Evolutionary conservation across 1,140 invertebrate genomes (phyloP).

Genomic region (Pissodes strobi): DNA sequence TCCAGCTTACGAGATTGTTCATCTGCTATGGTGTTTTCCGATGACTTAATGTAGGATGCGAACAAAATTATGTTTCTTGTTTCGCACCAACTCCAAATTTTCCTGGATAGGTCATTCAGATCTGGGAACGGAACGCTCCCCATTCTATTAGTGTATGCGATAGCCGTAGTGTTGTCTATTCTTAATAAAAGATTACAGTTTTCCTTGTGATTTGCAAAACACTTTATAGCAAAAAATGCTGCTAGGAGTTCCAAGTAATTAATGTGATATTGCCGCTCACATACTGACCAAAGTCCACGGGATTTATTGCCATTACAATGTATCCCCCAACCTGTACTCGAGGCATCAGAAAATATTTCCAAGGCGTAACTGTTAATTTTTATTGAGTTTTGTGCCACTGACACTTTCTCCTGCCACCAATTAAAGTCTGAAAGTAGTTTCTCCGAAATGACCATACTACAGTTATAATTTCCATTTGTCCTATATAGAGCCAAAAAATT

Average conservation of each 20-base stretch:
- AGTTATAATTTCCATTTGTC: not conserved
- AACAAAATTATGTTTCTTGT: slow-evolving; percentile 38
- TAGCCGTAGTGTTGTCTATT: slow-evolving; percentile 51
- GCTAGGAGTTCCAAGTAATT: too few species aligned
- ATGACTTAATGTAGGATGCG: slow-evolving; percentile 38
- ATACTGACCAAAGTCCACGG: slow-evolving; percentile 37
- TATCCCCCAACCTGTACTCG: slow-evolving; percentile 45
- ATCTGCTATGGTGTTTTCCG: slow-evolving; percentile 42
- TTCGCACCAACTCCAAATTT: slow-evolving; percentile 48
- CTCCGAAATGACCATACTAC: not conserved
- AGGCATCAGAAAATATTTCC: slow-evolving; percentile 19
- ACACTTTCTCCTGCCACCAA: slow-evolving; percentile 5
- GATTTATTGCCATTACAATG: slow-evolving; percentile 39
- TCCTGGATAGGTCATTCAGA: not conserved
- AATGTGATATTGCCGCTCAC: slow-evolving; percentile 39
- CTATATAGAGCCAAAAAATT: slow-evolving; percentile 2
- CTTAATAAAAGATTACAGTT: slow-evolving; percentile 29
- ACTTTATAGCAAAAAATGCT: slow-evolving; percentile 43
- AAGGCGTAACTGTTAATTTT: not conserved
- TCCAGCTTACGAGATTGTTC: slow-evolving; percentile 33
- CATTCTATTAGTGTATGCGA: slow-evolving; percentile 54
- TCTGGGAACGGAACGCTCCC: slow-evolving; percentile 14
- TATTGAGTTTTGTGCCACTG: not conserved
- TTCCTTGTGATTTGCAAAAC: slow-evolving; percentile 35
- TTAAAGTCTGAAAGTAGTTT: not conserved